phyloP scores from a whole-genome alignment of 2,797 vertebrate species.

The Lepidocolaptes lacrymiger region DNA sequence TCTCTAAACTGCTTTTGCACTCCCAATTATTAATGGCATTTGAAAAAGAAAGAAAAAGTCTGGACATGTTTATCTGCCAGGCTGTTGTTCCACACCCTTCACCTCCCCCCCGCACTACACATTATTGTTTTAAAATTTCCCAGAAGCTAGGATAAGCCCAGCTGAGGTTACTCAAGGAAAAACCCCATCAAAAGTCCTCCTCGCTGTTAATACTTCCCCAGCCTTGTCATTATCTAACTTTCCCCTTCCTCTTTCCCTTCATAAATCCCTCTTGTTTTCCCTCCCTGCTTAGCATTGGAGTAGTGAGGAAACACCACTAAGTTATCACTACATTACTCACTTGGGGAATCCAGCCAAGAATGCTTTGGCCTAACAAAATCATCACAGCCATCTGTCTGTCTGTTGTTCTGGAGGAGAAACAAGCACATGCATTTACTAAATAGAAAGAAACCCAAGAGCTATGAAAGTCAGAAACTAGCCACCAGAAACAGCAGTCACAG shows the following conservation, averaged over 20 bases:
- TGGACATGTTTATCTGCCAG: background rate
- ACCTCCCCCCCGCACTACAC: no score
- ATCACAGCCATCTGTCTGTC: slow-evolving; percentile 19
- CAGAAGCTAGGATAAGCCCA: slow-evolving; percentile 5
- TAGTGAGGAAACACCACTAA: background rate
- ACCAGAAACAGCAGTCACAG: background rate
- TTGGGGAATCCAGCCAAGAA: slow-evolving; percentile 6
- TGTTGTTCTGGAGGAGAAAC: background rate
- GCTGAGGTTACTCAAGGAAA: background rate
- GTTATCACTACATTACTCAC: slow-evolving; percentile 15
- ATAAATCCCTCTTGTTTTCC: slow-evolving; percentile 3
- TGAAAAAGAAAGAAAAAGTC: background rate
- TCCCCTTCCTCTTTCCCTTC: background rate
- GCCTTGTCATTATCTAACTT: background rate
- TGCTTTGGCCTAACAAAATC: slow-evolving; percentile 31
- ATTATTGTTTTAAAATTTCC: background rate
- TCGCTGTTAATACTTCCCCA: background rate
- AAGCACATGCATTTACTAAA: background rate
- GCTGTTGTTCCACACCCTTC: background rate
- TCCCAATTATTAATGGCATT: slow-evolving; percentile 46
- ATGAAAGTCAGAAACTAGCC: background rate
- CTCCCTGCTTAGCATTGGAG: background rate
- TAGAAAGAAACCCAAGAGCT: background rate
- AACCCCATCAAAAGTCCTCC: background rate
- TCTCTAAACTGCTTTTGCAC: slow-evolving; percentile 47